Percentiles rank a stretch among this genome's conserved stretches.
Conservation (phyloP, 2,888 invertebrate species). For the Nudaria mundana region DNA sequence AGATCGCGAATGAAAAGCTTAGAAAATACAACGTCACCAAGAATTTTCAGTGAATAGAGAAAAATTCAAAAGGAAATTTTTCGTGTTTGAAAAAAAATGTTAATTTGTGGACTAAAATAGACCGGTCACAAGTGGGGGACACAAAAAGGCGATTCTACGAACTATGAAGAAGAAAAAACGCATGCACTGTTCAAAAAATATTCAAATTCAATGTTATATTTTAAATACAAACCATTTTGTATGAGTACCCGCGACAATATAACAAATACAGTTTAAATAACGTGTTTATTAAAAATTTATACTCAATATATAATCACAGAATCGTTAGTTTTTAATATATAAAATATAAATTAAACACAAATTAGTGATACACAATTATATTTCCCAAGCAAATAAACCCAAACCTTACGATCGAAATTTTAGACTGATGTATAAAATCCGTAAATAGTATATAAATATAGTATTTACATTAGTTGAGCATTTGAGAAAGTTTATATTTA, state of each 20-base stretch:
- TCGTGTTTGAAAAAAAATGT: conserved; percentile 29
- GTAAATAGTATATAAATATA: conserved; percentile 62
- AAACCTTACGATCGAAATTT: conserved; percentile 78
- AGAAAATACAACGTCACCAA: conserved; percentile 41
- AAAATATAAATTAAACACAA: conserved; percentile 50
- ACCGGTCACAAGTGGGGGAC: conserved; percentile 33
- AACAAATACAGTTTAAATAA: conserved; percentile 39
- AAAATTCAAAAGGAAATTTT: conserved; percentile 13
- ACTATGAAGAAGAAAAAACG: conserved; percentile 79
- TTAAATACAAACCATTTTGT: conserved; percentile 50
- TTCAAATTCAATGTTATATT: conserved; percentile 40
- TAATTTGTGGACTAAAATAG: conserved; percentile 22
- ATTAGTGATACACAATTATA: conserved; percentile 44
- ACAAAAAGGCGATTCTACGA: conserved; percentile 40
- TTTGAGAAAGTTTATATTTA: conserved; percentile 77
- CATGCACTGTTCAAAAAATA: conserved; percentile 43
- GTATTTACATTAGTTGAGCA: conserved; percentile 81
- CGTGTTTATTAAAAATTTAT: conserved; percentile 56
- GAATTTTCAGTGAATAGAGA: conserved; percentile 6
- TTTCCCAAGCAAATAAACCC: conserved; percentile 68
- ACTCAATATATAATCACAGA: conserved; percentile 68
- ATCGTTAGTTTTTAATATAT: conserved; percentile 47
- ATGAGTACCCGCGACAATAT: conserved; percentile 63
- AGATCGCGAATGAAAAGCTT: conserved; percentile 54
- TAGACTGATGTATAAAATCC: conserved; percentile 79